A percentile compares a stretch with the other conserved stretches of the same genome.
phyloP scores from a whole-genome alignment of 1,140 invertebrate genomes.

The Laodelphax striatellus region DNA sequence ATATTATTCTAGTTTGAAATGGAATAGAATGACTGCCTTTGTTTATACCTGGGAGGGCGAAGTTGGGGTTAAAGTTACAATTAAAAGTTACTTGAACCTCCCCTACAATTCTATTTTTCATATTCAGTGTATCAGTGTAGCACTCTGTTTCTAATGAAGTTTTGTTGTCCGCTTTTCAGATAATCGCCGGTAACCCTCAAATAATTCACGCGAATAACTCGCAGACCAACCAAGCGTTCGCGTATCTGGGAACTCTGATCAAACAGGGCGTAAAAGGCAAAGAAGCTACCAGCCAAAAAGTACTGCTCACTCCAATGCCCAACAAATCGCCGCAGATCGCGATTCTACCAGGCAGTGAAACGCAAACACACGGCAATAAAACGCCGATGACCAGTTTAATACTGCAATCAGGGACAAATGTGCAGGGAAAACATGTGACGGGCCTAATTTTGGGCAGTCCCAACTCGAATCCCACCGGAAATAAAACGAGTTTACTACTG shows the following conservation, averaged over 20 bases:
- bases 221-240: slow-evolving; percentile 30
- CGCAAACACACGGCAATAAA: background rate
- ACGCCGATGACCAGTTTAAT: slow-evolving; percentile 6
- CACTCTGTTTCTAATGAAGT: background rate
- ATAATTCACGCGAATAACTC: background rate
- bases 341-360: slow-evolving; percentile 1
- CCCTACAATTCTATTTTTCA: no score
- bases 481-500: background rate
- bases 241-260: slow-evolving; percentile 33
- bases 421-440: background rate
- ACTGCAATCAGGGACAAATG: background rate
- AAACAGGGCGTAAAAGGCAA: slow-evolving; percentile 23
- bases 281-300: slow-evolving; percentile 1
- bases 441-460: background rate
- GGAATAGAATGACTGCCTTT: no score
- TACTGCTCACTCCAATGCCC: background rate
- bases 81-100: no score
- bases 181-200: background rate
- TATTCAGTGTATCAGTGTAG: no score
- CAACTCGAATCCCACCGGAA: background rate
- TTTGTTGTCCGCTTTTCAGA: background rate
- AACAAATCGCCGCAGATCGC: background rate
- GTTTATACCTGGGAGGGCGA: no score
- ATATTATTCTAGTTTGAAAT: no score
- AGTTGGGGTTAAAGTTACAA: no score